Conservation (phyloP, 2,797 vertebrate species). For the Heliangelus exortis region DNA sequence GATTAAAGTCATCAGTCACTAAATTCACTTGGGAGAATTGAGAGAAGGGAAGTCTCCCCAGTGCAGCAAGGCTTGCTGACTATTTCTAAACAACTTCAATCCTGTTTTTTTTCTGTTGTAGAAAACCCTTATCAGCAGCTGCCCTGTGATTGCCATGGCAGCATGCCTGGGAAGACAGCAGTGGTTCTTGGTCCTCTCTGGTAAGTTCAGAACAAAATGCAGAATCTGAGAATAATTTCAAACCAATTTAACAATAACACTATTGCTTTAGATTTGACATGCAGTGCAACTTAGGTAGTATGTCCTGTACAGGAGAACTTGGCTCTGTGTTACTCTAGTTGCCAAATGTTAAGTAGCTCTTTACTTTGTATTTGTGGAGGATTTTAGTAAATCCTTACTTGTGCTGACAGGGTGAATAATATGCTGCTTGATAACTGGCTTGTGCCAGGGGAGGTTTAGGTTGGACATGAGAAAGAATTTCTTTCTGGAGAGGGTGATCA, state of each 20-base stretch:
- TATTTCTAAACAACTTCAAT: not conserved
- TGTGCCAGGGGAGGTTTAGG: too few species aligned
- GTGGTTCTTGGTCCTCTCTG: constrained; percentile 93
- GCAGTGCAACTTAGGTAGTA: not conserved
- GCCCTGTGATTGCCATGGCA: constrained; percentile 92
- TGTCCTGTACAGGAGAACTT: not conserved
- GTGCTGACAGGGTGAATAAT: not conserved
- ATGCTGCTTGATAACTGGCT: not conserved
- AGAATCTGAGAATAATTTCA: not conserved
- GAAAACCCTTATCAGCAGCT: constrained; percentile 89
- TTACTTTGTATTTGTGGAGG: not conserved
- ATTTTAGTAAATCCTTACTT: not conserved
- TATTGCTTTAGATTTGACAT: not conserved
- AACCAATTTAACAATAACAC: not conserved
- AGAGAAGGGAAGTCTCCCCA: not conserved
- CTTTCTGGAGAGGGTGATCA: too few species aligned
- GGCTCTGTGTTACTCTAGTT: not conserved
- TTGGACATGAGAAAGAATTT: too few species aligned
- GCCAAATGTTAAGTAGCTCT: not conserved
- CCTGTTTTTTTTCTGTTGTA: constrained; percentile 37
- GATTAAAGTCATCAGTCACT: not conserved
- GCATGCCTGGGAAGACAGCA: constrained; percentile 94
- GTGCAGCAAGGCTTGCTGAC: not conserved
- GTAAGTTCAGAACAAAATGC: constrained; percentile 72
- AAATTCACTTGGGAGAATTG: not conserved